Evolutionary conservation across 2,888 invertebrate genomes (phyloP).

Genomic region (Drosophila kambysellisi): DNA sequence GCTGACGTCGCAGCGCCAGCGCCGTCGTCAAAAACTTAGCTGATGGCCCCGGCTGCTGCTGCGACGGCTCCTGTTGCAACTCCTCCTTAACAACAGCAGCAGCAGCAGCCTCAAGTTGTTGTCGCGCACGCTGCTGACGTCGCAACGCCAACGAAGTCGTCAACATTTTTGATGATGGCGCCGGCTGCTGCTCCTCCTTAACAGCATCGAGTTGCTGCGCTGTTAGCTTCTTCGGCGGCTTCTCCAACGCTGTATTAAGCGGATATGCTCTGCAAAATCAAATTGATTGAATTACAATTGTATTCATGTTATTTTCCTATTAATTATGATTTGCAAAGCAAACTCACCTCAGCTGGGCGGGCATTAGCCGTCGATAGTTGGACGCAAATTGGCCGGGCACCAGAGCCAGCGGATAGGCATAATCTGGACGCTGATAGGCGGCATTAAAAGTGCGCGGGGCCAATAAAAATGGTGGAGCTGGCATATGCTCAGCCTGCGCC

Average conservation of each 20-base stretch:
- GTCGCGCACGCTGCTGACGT: conserved; percentile 56
- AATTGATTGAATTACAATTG: not conserved
- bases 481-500: conserved; percentile 67
- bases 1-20: conserved; percentile 46
- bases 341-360: conserved; percentile 90
- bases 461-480: conserved; percentile 67
- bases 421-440: conserved; percentile 82
- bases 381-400: conserved; percentile 99
- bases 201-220: not conserved
- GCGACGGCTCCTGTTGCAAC: not conserved
- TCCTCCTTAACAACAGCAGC: not conserved
- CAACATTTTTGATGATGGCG: not conserved
- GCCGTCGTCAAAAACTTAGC: not conserved
- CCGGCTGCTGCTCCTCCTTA: not conserved
- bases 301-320: not conserved
- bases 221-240: conserved; percentile 11
- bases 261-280: conserved; percentile 91
- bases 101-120: conserved; percentile 19
- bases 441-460: conserved; percentile 55
- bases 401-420: conserved; percentile 95
- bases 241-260: conserved; percentile 92
- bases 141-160: conserved; percentile 26
- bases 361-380: conserved; percentile 91
- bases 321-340: not conserved
- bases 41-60: not conserved